Evolutionary conservation across 2,888 invertebrate species (phyloP), one percentile per base, ranked within the genome.

Genomic region (Neoitamus cyanurus): DNA sequence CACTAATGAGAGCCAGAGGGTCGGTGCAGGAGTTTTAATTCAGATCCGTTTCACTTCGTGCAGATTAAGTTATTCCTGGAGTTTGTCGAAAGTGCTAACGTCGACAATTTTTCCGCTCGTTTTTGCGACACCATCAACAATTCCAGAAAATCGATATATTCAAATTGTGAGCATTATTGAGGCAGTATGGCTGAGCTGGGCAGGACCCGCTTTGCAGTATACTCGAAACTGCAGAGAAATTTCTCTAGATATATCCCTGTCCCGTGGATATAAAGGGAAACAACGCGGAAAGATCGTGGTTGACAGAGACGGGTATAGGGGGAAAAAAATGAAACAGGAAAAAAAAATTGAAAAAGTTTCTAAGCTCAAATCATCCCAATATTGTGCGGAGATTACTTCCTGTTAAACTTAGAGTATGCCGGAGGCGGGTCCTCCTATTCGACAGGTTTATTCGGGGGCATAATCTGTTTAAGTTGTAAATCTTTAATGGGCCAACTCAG

Each of bases 381-480:
- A 82, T 82, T 82, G 82, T 36, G 36, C 69, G 69, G 58, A 37
- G 82, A 82, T 82, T 82, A 82, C 82, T 82, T 82, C 36, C 36
- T 82, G 69, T 69, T 82, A 69, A 82, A 82, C 69, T 82, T 68
- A 69, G 28, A 82, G 25, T 34, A 80, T 58, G 30, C 36, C 34
- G 30, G 34, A 31, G 37, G 20, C 69, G 30, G 69, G 36, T 15
- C 13, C 68, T 69, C 25, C 82, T 15, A 36, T 69, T 69, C 69
- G 82, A 69, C 69, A 69, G 82, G 37, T 82, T 80, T 82, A 69
- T 69, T 82, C 31, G 20, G 37, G 25, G 37, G 42, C 58, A 37
- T 82, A 82, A 82, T 82, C 82, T 82, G 69, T 82, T 82, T 82
- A 82, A 82, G 82, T 82, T 82, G 69, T 82, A 82, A 82, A 82